Base-by-base conservation (phyloP, 2,113 vertebrate genomes). In the Urocolius indicus region DNA sequence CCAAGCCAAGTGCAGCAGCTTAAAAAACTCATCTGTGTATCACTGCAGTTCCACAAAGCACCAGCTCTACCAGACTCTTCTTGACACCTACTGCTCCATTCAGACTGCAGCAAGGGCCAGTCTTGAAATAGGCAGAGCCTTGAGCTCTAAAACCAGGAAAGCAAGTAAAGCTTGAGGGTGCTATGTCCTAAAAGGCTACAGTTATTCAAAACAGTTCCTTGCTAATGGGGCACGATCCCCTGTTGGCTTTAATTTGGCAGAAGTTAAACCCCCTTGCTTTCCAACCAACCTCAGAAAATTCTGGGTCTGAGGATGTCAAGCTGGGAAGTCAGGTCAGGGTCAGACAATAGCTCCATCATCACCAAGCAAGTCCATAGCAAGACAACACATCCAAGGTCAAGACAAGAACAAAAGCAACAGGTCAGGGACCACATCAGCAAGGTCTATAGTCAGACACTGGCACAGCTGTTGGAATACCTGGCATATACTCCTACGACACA, bases 401-500 rank as follows among this genome's bases (percentile, higher is more conserved):
- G 45, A 52, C 4, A 13, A 45, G 30, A 89, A 21, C 6, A 19
- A 19, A 49, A 5, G 13, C 19, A 72, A 13, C 0, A 23, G 58
- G 49, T 51, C 24, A 49, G 22, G 6, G 4, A 49, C 14, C 21
- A 30, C 8, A 55, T 4, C 16, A 80, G 23, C 23, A 36, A 68
- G 16, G 9, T 10, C 58, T 27, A 15, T 2, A 32, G 14, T 13
- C 43, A 78, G 36, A 30, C 22, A 22, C 11, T 5, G 1, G 19
- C 36, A 45, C 1, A 0, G 27, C 19, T 30, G 19, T 34, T 30
- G 11, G 14, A 62, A 3, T 7, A 22, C 26, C 2, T 10, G 1
- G 21, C 22, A 52, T 4, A 0, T 5, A 10, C 5, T 26, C 32
- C 34, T 27, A 19, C 11, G 77, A 12, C 19, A 19, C 0, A 36